A percentile compares a stretch with the other conserved stretches of the same genome.
phyloP scores from a whole-genome alignment of 2,888 invertebrate species.

The Melipona bicolor region DNA sequence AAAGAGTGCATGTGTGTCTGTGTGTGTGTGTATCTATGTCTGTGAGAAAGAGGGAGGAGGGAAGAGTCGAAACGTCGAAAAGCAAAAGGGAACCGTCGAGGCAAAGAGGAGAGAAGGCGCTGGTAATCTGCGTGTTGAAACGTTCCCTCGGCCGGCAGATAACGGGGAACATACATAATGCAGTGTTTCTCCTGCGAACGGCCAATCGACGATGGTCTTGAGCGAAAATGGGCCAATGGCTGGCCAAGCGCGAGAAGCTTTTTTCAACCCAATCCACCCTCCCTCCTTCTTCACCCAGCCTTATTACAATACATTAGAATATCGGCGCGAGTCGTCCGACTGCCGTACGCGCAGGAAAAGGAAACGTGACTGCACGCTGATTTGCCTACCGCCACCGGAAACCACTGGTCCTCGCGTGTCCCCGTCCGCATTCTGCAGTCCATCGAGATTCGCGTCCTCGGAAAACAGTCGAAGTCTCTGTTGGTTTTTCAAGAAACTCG shows the following conservation, averaged over 20 bases:
- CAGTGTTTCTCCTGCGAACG: conserved; percentile 76
- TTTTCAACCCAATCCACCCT: not conserved
- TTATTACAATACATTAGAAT: conserved; percentile 78
- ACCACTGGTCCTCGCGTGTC: conserved; percentile 22
- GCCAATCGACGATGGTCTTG: conserved; percentile 74
- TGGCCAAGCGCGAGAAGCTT: conserved; percentile 64
- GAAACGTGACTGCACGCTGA: conserved; percentile 40
- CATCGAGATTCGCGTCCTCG: conserved; percentile 17
- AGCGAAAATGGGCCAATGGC: conserved; percentile 75
- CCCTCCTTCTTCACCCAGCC: conserved; percentile 45
- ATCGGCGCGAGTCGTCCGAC: conserved; percentile 63
- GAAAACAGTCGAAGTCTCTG: not conserved
- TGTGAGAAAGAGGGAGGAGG: conserved; percentile 4
- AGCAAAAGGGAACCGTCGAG: conserved; percentile 31
- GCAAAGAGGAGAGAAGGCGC: conserved; percentile 52
- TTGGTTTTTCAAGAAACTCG: not conserved
- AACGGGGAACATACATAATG: conserved; percentile 78
- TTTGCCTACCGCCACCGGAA: conserved; percentile 43
- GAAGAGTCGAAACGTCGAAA: not conserved
- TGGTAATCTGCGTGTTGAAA: conserved; percentile 76
- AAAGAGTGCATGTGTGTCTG: not conserved
- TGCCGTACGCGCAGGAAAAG: conserved; percentile 36
- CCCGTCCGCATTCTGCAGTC: not conserved
- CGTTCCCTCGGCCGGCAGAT: conserved; percentile 68
- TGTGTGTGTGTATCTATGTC: no score